Evolutionary conservation across 2,888 invertebrate species (phyloP).

Genomic region (Lasioglossum zephyrum): DNA sequence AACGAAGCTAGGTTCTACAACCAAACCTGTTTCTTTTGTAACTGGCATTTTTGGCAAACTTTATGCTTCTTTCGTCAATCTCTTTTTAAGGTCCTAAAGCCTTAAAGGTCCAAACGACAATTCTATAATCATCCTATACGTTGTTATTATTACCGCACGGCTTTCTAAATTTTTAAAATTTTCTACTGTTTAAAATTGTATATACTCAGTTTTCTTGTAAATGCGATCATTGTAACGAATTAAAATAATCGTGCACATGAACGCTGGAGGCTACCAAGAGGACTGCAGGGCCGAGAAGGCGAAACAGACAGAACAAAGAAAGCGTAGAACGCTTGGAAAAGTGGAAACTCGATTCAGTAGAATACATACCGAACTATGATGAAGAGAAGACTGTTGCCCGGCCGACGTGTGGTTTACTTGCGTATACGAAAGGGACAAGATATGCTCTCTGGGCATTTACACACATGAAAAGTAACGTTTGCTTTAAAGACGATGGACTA

Average conservation of each 20-base stretch:
- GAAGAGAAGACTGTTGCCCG: constrained; percentile 27
- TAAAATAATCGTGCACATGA: constrained; percentile 28
- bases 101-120: not conserved
- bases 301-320: constrained; percentile 36
- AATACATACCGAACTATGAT: constrained; percentile 29
- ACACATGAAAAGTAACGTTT: constrained; percentile 62
- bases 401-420: constrained; percentile 50
- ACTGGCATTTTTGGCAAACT: not conserved
- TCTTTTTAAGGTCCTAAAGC: not conserved
- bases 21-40: not conserved
- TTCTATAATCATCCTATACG: too few relatives aligned
- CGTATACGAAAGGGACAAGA: constrained; percentile 55
- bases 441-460: constrained; percentile 60
- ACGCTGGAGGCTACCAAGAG: not conserved
- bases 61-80: not conserved
- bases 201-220: not conserved
- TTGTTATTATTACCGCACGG: not conserved
- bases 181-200: not conserved
- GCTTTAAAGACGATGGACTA: constrained; percentile 66
- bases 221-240: constrained; percentile 26
- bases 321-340: constrained; percentile 30
- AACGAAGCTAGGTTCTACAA: not conserved
- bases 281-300: not conserved
- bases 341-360: constrained; percentile 46
- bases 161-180: not conserved